These are phyloP conservation scores for Girardia tigrina DNA, from an alignment of 2,888 invertebrate genomes.

Conservation along the genomic window DNA sequence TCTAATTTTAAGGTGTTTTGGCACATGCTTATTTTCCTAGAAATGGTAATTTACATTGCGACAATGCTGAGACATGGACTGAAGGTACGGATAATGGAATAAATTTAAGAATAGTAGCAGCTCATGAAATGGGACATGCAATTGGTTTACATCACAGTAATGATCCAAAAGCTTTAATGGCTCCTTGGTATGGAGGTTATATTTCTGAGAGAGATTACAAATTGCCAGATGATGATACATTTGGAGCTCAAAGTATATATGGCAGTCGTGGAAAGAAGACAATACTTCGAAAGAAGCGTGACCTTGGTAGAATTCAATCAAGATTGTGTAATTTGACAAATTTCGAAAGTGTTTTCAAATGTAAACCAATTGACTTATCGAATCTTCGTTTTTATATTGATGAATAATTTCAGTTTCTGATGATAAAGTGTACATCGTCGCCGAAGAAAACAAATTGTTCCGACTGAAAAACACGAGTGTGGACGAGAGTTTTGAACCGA, in stretches of 20 bases:
- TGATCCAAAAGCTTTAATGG: neutral
- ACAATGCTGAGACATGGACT: conserved; percentile 16
- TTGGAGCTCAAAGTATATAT: conserved; percentile 12
- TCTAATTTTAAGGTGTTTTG: neutral
- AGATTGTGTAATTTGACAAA: neutral
- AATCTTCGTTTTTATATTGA: neutral
- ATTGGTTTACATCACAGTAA: conserved; percentile 17
- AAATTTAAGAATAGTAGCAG: neutral
- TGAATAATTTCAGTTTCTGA: neutral
- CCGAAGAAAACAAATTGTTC: neutral
- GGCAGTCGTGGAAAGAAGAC: neutral
- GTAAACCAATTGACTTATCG: neutral
- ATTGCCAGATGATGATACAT: neutral
- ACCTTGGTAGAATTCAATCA: neutral
- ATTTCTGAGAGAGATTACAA: neutral
- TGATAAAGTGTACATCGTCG: neutral
- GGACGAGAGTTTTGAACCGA: neutral
- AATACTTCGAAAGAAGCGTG: neutral
- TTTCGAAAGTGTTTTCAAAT: neutral
- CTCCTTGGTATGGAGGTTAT: conserved; percentile 14
- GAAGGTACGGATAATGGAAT: neutral
- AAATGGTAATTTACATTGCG: conserved; percentile 8
- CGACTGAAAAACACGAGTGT: neutral
- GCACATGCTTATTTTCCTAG: neutral
- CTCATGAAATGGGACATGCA: conserved; percentile 13